Evolutionary conservation across 1,140 invertebrate species (phyloP).

Genomic region (Amphibalanus amphitrite): DNA sequence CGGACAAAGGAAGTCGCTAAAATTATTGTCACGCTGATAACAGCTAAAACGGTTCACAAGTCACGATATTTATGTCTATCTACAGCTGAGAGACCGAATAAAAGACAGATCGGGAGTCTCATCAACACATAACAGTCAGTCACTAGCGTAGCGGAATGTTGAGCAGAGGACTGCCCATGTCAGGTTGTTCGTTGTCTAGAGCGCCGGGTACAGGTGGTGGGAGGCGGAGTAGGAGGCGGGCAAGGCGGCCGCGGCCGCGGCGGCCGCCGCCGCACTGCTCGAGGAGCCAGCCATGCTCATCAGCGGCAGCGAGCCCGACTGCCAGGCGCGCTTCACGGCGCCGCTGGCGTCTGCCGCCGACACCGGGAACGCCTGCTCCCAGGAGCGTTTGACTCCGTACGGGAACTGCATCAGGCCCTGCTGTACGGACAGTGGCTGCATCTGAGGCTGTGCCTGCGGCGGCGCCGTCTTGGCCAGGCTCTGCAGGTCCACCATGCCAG

Average conservation of each 20-base stretch:
- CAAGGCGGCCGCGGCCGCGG: not conserved
- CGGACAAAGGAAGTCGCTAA: no score
- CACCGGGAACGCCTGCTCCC: constrained; percentile 25
- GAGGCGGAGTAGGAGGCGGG: not conserved
- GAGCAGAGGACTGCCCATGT: not conserved
- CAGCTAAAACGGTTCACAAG: no score
- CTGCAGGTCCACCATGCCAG: constrained; percentile 6
- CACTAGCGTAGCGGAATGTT: no score
- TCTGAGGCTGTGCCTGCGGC: constrained; percentile 20
- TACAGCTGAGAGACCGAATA: no score
- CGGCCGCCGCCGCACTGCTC: not conserved
- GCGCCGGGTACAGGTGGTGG: not conserved
- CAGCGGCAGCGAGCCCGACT: not conserved
- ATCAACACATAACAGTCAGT: no score
- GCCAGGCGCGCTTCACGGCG: not conserved
- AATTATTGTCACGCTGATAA: no score
- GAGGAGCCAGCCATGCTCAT: not conserved
- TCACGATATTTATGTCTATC: no score
- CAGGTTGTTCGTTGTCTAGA: not conserved
- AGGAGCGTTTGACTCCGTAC: constrained; percentile 29
- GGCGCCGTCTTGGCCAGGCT: constrained; percentile 22
- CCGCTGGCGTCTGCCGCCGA: not conserved
- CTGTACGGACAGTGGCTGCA: constrained; percentile 13
- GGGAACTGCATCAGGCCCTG: constrained; percentile 19
- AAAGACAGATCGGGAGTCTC: no score